Evolutionary conservation across 2,113 vertebrate species (phyloP), one percentile per base, ranked within the genome.

Genomic region (Gavialis gangeticus): DNA sequence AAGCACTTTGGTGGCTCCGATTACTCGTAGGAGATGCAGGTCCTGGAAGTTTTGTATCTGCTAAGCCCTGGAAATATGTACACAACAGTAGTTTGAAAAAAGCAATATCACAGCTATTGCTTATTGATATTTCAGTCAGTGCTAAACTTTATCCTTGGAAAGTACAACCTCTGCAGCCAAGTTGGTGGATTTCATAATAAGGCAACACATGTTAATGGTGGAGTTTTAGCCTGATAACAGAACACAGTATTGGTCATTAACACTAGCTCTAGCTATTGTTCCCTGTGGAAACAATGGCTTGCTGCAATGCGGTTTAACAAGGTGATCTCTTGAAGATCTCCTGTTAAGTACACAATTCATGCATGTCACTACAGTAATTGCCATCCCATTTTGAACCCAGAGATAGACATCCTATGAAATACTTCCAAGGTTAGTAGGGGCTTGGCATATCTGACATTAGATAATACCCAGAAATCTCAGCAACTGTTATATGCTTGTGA

Each of bases 21-120:
- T 97, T 98, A 86, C 98, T 98, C 9, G 93, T 79, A 11, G 97
- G 98, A 7, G 98, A 98, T 34, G 97, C 96, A 30, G 93, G 79
- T 81, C 92, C 92, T 3, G 97, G 95, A 17, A 99, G 98, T 98
- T 98, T 99, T 0, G 98, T 99, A 80, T 99, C 99, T 2, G 96
- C 91, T 84, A 99, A 87, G 75, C 99, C 99, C 99, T 99, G 92
- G 2, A 92, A 84, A 58, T 75, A 82, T 77, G 19, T 12, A 63
- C 3, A 56, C 8, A 89, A 92, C 28, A 69, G 5, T 73, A 69
- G 59, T 28, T 60, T 3, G 57, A 56, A 71, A 71, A 93, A 64
- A 67, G 10, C 64, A 82, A 82, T 2, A 30, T 4, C 4, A 6
- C 6, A 64, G 28, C 17, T 71, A 62, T 24, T 7, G 24, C 24